phyloP scores from a whole-genome alignment of 2,113 vertebrate genomes.

The Mellivora capensis region DNA sequence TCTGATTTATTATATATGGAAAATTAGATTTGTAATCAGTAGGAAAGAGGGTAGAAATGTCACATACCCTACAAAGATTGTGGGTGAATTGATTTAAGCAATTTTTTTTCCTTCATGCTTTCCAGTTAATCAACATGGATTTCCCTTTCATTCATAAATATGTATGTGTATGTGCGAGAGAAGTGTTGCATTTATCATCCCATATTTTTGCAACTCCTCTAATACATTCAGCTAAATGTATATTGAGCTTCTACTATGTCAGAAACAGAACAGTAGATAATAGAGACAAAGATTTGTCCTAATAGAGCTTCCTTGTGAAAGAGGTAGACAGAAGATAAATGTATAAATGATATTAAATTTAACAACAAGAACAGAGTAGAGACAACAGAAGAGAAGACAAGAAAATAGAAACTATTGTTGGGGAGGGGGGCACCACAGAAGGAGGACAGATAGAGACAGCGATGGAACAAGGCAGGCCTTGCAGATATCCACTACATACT shows the following conservation, averaged over 20 bases:
- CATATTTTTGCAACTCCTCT: not conserved
- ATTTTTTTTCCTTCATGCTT: not conserved
- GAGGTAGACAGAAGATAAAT: not conserved
- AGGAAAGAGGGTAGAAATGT: not conserved
- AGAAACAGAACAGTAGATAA: not conserved
- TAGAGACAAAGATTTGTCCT: not conserved
- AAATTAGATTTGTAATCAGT: not conserved
- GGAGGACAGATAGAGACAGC: not conserved
- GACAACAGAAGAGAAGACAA: not conserved
- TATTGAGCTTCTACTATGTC: not conserved
- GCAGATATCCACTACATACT: not conserved
- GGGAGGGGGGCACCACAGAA: fast-evolving
- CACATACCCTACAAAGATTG: not conserved
- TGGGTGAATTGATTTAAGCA: not conserved
- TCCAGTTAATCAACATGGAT: not conserved
- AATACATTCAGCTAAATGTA: not conserved
- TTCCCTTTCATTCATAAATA: not conserved
- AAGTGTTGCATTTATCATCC: not conserved
- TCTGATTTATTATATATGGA: not conserved
- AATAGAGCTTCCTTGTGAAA: not conserved
- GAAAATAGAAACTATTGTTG: not conserved
- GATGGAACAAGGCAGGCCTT: not conserved
- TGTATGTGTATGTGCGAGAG: not conserved
- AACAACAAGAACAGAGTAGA: not conserved
- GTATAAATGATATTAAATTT: not conserved